These are phyloP conservation scores for Acridotheres tristis DNA, from an alignment of 2,797 vertebrate genomes.

Conservation along the genomic window DNA sequence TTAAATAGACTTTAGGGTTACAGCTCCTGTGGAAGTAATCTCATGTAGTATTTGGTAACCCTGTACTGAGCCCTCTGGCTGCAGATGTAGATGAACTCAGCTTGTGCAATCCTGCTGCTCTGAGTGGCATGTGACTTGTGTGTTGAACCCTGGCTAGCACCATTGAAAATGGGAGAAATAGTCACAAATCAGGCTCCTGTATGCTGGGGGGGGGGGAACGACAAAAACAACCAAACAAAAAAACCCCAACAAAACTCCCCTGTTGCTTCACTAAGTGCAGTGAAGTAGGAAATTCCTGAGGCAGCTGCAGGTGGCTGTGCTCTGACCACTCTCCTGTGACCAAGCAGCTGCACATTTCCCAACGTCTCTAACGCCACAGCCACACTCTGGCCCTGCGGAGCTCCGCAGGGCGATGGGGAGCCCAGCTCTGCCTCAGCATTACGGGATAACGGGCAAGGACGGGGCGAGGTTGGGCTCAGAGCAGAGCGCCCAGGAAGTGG, in stretches of 20 bases:
- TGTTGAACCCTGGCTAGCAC: background rate
- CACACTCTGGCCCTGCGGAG: rapidly evolving
- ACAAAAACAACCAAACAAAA: background rate
- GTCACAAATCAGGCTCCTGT: background rate
- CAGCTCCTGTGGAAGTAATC: background rate
- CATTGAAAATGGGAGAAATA: rapidly evolving
- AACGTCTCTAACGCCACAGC: background rate
- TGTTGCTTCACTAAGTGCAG: background rate
- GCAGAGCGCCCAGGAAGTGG: rapidly evolving
- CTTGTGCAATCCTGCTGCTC: rapidly evolving
- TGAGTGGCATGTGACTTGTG: rapidly evolving
- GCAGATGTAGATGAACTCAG: background rate
- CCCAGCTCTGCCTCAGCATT: rapidly evolving
- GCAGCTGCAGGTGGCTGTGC: background rate
- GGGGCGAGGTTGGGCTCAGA: background rate
- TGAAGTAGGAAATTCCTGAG: background rate
- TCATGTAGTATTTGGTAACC: background rate
- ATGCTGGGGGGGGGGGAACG: background rate
- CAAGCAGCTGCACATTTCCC: background rate
- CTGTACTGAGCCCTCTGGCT: background rate
- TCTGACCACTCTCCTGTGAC: background rate
- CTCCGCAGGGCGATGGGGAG: background rate
- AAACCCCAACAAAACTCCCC: background rate
- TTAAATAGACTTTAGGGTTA: background rate
- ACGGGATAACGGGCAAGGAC: no score